Conservation (phyloP, 2,797 vertebrate genomes). For the Varecia variegata region DNA sequence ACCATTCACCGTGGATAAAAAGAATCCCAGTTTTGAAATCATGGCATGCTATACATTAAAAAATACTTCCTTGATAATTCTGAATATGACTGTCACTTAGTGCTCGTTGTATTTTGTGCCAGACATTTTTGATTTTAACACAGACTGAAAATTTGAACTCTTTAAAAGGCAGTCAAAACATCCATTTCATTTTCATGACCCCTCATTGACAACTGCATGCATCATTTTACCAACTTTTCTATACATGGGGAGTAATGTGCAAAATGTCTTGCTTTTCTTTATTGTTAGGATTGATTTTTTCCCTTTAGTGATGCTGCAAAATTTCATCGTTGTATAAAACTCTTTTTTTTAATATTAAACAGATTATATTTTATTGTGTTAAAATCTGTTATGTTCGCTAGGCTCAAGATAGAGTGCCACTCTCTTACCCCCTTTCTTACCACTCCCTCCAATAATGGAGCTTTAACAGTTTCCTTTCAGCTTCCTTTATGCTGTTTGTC, state of each 20-base stretch:
- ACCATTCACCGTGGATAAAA: not conserved
- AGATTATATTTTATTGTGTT: not conserved
- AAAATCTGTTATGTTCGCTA: not conserved
- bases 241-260: not conserved
- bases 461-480: not conserved
- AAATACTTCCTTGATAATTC: not conserved
- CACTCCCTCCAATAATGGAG: not conserved
- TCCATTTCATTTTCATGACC: not conserved
- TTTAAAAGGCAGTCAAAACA: not conserved
- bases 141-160: not conserved
- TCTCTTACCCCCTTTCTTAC: not conserved
- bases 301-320: not conserved
- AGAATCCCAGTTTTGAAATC: not conserved
- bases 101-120: not conserved
- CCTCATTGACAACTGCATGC: not conserved
- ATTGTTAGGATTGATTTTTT: not conserved
- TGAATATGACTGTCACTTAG: not conserved
- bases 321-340: not conserved
- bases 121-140: not conserved
- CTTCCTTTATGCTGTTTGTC: conserved; percentile 14
- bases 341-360: not conserved
- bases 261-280: not conserved
- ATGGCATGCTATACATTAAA: not conserved
- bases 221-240: not conserved
- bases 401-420: not conserved